Base-by-base conservation (phyloP, 2,113 vertebrate species). In the Bos javanicus region DNA sequence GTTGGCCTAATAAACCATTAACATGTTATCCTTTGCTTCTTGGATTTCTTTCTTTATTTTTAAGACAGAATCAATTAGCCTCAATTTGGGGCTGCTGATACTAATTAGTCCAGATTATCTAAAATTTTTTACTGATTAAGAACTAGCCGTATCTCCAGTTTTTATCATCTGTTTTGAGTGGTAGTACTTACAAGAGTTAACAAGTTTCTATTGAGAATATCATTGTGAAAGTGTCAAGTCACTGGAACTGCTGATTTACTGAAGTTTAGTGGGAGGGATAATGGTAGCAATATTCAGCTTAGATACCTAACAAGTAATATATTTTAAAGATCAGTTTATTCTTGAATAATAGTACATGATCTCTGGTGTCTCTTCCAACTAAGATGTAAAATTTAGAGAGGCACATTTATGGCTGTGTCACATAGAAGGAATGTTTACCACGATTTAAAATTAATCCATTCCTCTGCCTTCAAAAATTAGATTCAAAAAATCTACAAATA, bases 1-100 rank as follows among this genome's bases (percentile, higher is more conserved):
- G 14, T 46, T 30, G 59, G 74, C 17, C n/a, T 59, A 52, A 82
- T 36, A 81, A 78, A 59, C 81, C 4, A 52, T 81, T 28, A 60
- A 5, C 21, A 30, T 71, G 26, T 17, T 94, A 88, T 36, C 25
- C 16, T 6, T 96, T 83, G 92, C 87, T 25, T 83, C 50, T 92
- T 94, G 33, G 5, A 11, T 95, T 94, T 94, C 10, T 95, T 94
- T 94, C 10, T 78, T 91, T 76, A 67, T 82, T 87, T n/a, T 57
- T 94, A 57, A 91, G 54, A 85, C 16, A 84, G 67, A 84, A 85
- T 48, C 54, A 28, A 43, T 39, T 48, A 74, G 11, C 13, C 6
- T 54, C n/a, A 85, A 48, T 85, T 85, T 83, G 39, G 16, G 59
- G 13, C 25, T 95, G 19, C 1, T 78, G 64, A 96, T 64, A 94